Conservation (phyloP, 2,888 invertebrate genomes). For the Diarsia brunnea region DNA sequence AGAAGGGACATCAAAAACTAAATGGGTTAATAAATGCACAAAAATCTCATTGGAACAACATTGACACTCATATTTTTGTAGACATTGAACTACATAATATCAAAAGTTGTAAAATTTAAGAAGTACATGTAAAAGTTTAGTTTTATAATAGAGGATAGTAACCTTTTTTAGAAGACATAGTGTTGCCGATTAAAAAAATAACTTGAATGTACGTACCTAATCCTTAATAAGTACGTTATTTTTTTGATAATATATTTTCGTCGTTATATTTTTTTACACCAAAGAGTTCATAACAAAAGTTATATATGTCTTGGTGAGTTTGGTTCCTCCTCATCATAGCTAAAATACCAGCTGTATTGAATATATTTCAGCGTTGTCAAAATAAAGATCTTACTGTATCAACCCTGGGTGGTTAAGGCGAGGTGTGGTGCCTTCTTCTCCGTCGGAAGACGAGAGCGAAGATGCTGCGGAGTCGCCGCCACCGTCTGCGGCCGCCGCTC, state of each 20-base stretch:
- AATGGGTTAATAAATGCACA: constrained; percentile 55
- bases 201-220: constrained; percentile 43
- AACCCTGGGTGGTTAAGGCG: constrained; percentile 71
- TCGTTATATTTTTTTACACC: constrained; percentile 29
- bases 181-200: constrained; percentile 53
- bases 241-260: constrained; percentile 44
- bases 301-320: constrained; percentile 45
- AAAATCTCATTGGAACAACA: constrained; percentile 37
- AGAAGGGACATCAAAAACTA: constrained; percentile 51
- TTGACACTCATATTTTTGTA: constrained; percentile 32
- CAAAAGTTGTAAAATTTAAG: constrained; percentile 55
- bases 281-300: constrained; percentile 56
- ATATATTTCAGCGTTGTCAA: constrained; percentile 28
- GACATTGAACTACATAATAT: constrained; percentile 31
- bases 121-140: constrained; percentile 35
- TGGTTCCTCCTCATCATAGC: constrained; percentile 30
- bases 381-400: constrained; percentile 49
- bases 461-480: constrained; percentile 96
- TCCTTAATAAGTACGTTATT: constrained; percentile 56
- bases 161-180: constrained; percentile 42
- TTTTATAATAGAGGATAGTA: constrained; percentile 42
- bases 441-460: constrained; percentile 95
- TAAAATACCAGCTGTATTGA: constrained; percentile 33
- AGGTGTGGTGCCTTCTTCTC: constrained; percentile 86
- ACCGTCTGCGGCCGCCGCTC: constrained; percentile 93